A percentile compares a stretch with the other conserved stretches of the same genome.
phyloP scores from a whole-genome alignment of 2,888 invertebrate species.

The Diarsia rubi region DNA sequence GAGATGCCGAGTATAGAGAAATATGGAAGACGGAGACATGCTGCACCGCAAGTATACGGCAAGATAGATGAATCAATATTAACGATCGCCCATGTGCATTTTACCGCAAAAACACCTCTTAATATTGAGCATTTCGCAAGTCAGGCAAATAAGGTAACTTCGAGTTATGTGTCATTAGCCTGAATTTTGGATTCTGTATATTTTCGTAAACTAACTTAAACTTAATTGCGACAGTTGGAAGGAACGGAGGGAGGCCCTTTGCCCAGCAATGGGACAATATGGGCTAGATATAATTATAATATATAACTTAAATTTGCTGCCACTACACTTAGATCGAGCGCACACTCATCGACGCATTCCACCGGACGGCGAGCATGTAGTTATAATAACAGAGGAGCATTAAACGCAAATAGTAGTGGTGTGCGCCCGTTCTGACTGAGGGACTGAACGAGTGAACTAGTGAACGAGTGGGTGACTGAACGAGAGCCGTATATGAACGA shows the following conservation, averaged over 20 bases:
- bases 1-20: no score
- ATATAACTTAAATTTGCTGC: neutral
- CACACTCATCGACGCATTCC: slow-evolving; percentile 15
- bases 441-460: slow-evolving; percentile 4
- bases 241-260: no score
- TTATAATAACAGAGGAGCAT: slow-evolving; percentile 26
- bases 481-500: slow-evolving; percentile 18
- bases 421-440: slow-evolving; percentile 4
- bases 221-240: no score
- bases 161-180: neutral
- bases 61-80: neutral
- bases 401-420: neutral
- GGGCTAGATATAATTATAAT: no score
- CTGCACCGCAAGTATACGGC: no score
- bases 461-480: slow-evolving; percentile 16
- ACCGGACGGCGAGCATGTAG: neutral
- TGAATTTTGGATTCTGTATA: neutral
- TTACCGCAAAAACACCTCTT: no score
- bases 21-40: no score
- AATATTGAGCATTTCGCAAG: neutral
- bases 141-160: neutral
- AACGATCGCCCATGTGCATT: neutral
- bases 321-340: slow-evolving; percentile 1
- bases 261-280: no score
- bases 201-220: neutral